phyloP scores from a whole-genome alignment of 2,888 invertebrate genomes.

The Cataglyphis cursor region DNA sequence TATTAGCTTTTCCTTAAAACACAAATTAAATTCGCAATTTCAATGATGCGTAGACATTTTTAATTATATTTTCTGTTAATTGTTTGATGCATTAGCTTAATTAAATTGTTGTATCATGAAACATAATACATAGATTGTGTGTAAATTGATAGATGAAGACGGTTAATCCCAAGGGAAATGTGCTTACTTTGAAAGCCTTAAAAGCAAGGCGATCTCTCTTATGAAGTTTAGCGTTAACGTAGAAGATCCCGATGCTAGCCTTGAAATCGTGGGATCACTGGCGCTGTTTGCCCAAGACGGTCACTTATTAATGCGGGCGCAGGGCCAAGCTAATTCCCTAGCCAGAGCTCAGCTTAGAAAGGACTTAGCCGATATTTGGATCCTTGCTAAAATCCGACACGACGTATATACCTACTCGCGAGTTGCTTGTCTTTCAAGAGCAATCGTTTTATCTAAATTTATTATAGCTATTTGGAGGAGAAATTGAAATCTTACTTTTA shows the following conservation, averaged over 20 bases:
- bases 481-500: not conserved
- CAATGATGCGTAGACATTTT: not conserved
- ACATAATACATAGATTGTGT: not conserved
- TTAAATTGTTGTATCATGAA: not conserved
- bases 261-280: constrained; percentile 75
- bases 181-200: constrained; percentile 51
- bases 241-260: constrained; percentile 64
- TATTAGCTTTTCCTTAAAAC: not conserved
- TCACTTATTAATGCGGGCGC: constrained; percentile 86
- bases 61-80: not conserved
- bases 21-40: not conserved
- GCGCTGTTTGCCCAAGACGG: constrained; percentile 76
- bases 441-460: constrained; percentile 21
- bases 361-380: constrained; percentile 81
- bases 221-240: constrained; percentile 69
- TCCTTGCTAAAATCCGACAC: constrained; percentile 77
- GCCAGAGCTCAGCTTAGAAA: constrained; percentile 78
- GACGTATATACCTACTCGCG: constrained; percentile 55
- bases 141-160: constrained; percentile 5
- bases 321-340: constrained; percentile 81
- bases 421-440: constrained; percentile 55
- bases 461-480: not conserved
- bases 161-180: not conserved
- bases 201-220: constrained; percentile 60
- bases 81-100: not conserved